Conservation (phyloP, 1,140 invertebrate genomes). For the Sinella curviseta region DNA sequence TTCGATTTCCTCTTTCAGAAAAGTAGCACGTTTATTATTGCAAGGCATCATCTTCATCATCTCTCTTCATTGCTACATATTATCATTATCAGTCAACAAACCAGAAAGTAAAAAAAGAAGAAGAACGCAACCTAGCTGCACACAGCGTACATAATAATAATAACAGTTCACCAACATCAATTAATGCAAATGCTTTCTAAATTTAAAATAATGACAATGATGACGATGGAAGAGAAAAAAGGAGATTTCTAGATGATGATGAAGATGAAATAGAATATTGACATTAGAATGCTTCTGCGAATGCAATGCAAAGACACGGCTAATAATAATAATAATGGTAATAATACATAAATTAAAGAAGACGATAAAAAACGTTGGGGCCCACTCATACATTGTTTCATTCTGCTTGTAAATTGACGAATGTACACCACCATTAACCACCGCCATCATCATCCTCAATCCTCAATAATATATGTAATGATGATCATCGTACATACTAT, state of each 20-base stretch:
- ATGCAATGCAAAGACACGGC: not conserved
- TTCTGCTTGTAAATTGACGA: too few species aligned
- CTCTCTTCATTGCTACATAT: too few species aligned
- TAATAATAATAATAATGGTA: not conserved
- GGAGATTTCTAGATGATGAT: not conserved
- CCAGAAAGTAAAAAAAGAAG: not conserved
- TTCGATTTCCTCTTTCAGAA: not conserved
- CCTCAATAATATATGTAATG: not conserved
- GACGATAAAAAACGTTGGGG: too few species aligned
- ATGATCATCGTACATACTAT: too few species aligned
- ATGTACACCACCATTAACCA: not conserved
- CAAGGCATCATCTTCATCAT: not conserved
- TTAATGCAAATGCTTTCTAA: constrained; percentile 49
- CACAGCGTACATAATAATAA: too few species aligned
- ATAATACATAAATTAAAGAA: not conserved
- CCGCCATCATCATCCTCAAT: not conserved
- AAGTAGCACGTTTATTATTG: not conserved
- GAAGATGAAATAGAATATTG: not conserved
- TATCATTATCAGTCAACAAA: too few species aligned
- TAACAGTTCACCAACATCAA: constrained; percentile 35
- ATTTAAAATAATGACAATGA: constrained; percentile 36
- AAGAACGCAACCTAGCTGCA: too few species aligned
- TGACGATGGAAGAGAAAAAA: not conserved
- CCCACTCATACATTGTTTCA: too few species aligned
- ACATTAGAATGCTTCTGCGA: not conserved